A percentile compares a stretch with the other conserved stretches of the same genome.
Evolutionary conservation across 2,797 vertebrate genomes (phyloP).

Genomic region (Gallirallus australis): DNA sequence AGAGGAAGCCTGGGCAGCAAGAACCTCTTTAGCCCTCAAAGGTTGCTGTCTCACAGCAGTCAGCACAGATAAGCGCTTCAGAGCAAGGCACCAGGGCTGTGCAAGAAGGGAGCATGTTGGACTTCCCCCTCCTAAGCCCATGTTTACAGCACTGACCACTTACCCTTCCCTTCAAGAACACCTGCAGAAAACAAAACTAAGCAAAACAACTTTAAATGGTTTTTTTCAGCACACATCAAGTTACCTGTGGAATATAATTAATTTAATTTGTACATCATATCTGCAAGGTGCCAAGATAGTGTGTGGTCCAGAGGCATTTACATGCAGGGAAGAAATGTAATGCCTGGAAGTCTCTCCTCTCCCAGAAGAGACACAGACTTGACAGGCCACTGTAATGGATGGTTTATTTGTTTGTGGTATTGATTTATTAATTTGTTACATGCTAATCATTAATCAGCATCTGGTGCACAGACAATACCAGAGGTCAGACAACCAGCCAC

Average conservation of each 20-base stretch:
- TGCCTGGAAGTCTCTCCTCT: not conserved
- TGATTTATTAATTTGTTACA: constrained; percentile 8
- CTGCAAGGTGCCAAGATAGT: not conserved
- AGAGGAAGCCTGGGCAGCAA: not conserved
- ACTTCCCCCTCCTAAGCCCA: not conserved
- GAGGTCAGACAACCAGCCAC: not conserved
- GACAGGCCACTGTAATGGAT: not conserved
- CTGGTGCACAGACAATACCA: not conserved
- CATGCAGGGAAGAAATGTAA: not conserved
- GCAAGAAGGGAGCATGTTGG: not conserved
- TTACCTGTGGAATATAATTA: not conserved
- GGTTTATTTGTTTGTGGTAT: not conserved
- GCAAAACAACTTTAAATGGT: not conserved
- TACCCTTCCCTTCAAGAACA: not conserved
- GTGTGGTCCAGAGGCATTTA: not conserved
- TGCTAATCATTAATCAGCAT: not conserved
- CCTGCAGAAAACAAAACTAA: not conserved
- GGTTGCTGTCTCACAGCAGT: not conserved
- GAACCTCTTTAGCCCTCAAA: not conserved
- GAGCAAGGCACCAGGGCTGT: not conserved
- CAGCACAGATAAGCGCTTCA: not conserved
- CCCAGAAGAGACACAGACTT: not conserved
- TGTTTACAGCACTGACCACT: not conserved
- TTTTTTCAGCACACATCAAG: not conserved
- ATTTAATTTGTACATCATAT: not conserved